Base-by-base conservation (phyloP, 2,113 vertebrate genomes). In the Typhlomys cinereus region DNA sequence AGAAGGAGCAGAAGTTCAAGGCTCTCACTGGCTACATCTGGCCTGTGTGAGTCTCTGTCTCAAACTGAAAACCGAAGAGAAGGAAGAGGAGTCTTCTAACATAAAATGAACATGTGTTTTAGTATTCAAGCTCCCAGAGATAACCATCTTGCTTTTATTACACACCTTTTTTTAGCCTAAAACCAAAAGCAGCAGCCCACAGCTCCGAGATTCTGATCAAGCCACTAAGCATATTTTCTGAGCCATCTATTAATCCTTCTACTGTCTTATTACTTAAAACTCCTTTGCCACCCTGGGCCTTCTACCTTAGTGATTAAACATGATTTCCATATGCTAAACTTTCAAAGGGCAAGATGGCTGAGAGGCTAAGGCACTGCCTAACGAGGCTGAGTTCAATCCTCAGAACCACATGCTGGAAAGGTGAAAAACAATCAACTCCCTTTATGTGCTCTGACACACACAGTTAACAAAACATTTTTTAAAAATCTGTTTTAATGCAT, bases 401-500 rank as follows among this genome's bases (percentile, higher is more conserved):
- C n/a, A n/a, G n/a, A n/a, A n/a, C n/a, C n/a, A n/a, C n/a, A n/a
- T n/a, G n/a, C n/a, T n/a, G n/a, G n/a, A n/a, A n/a, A n/a, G n/a
- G n/a, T n/a, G n/a, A n/a, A n/a, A n/a, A n/a, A n/a, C n/a, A n/a
- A n/a, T n/a, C n/a, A n/a, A n/a, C n/a, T n/a, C n/a, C n/a, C n/a
- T n/a, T n/a, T n/a, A n/a, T n/a, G n/a, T n/a, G n/a, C n/a, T n/a
- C n/a, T n/a, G n/a, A n/a, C n/a, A n/a, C n/a, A n/a, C n/a, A n/a
- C n/a, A n/a, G n/a, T n/a, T n/a, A n/a, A n/a, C n/a, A n/a, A n/a
- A n/a, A n/a, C n/a, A n/a, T n/a, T n/a, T n/a, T n/a, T n/a, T n/a
- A n/a, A n/a, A n/a, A n/a, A n/a, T n/a, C 78, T 44, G 70, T 90
- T 91, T 89, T 74, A 87, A 76, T 54, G 50, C 64, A 92, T 5